These are phyloP conservation scores for Hypotaenidia philippensis DNA, from an alignment of 2,797 vertebrate genomes.

Conservation along the genomic window DNA sequence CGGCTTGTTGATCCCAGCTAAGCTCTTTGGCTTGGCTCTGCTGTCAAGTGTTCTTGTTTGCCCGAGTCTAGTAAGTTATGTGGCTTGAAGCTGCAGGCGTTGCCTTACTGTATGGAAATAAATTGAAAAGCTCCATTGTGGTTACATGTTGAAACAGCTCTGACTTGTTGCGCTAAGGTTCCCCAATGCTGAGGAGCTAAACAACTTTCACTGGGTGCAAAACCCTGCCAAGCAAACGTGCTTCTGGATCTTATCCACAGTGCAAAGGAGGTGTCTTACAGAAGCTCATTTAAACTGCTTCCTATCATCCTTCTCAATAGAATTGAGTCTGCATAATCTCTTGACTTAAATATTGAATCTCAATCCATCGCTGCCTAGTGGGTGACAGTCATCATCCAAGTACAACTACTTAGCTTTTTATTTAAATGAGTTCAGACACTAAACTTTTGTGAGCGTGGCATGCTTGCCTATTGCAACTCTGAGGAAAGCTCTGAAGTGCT, in stretches of 20 bases:
- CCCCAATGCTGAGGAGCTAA: neutral
- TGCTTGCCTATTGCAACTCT: neutral
- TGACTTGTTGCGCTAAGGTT: neutral
- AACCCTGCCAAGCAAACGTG: neutral
- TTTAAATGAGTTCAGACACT: neutral
- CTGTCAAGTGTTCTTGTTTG: conserved; percentile 55
- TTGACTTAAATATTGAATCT: neutral
- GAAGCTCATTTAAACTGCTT: neutral
- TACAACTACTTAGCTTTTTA: conserved; percentile 13
- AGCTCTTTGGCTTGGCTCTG: conserved; percentile 44
- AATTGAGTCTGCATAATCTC: neutral
- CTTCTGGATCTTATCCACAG: neutral
- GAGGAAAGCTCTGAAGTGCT: neutral
- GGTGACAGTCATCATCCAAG: neutral
- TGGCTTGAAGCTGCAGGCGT: neutral
- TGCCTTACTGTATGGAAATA: conserved; percentile 17
- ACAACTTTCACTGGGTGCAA: neutral
- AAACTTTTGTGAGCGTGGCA: neutral
- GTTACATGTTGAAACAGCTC: conserved; percentile 41
- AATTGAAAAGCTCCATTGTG: conserved; percentile 31
- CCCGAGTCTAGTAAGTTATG: neutral
- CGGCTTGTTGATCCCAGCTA: conserved; percentile 36
- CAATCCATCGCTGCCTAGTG: neutral
- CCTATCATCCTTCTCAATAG: neutral
- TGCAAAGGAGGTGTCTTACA: neutral